A percentile compares a stretch with the other conserved stretches of the same genome.
These are phyloP conservation scores for Micrasema minimum DNA, from an alignment of 1,140 invertebrate species.

Conservation along the genomic window DNA sequence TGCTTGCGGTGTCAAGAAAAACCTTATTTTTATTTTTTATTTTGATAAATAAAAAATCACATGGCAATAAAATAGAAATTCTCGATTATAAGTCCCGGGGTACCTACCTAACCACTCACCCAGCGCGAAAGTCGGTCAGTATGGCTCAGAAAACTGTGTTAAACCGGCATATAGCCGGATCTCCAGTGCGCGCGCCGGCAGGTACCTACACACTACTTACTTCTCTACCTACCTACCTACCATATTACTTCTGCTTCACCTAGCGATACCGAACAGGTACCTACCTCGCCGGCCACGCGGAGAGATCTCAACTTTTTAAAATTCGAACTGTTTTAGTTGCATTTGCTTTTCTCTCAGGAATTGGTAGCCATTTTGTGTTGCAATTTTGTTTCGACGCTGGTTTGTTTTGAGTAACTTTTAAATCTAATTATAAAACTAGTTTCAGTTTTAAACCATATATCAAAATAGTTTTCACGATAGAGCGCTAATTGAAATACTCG, in stretches of 20 bases:
- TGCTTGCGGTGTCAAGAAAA: too few species aligned
- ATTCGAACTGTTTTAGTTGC: constrained; percentile 24
- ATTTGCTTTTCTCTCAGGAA: constrained; percentile 2
- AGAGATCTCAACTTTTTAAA: constrained; percentile 10
- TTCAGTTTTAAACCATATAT: too few species aligned
- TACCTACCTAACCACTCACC: constrained; percentile 32
- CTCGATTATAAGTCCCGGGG: too few species aligned
- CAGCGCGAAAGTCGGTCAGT: constrained; percentile 50
- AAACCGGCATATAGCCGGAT: constrained; percentile 48
- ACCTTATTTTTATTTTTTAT: too few species aligned
- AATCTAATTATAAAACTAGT: too few species aligned
- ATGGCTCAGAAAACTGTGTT: constrained; percentile 51
- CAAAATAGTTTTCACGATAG: too few species aligned
- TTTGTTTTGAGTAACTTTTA: too few species aligned
- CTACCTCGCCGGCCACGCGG: background rate
- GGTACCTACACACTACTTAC: background rate
- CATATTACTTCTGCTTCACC: background rate
- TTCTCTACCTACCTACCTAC: background rate
- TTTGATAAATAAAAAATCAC: too few species aligned
- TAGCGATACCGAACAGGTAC: background rate
- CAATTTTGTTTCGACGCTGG: too few species aligned
- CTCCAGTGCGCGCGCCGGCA: constrained; percentile 16
- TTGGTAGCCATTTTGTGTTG: too few species aligned
- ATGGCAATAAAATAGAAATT: too few species aligned
- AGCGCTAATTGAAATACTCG: too few species aligned